Conservation (phyloP, 2,888 invertebrate species). For the Marasmarcha lunaedactyla region DNA sequence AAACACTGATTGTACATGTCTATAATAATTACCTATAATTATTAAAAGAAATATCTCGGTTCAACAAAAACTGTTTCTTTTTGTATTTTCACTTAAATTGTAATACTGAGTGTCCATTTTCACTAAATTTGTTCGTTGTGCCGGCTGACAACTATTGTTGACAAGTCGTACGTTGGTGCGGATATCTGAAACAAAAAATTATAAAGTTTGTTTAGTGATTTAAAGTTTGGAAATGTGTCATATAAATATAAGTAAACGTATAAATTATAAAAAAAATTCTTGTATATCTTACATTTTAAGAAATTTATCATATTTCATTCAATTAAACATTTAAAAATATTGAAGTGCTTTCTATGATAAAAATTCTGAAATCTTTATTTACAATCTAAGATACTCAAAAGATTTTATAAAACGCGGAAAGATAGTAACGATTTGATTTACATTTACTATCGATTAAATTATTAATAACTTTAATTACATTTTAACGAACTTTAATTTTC, state of each 20-base stretch:
- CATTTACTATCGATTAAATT: too few species aligned
- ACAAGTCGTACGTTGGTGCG: conserved; percentile 62
- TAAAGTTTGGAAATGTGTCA: not conserved
- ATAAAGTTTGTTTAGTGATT: not conserved
- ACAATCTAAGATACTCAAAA: too few species aligned
- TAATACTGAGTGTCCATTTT: conserved; percentile 40
- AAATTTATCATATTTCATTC: too few species aligned
- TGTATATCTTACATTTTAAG: not conserved
- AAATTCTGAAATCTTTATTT: too few species aligned
- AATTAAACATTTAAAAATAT: too few species aligned
- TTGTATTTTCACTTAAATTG: conserved; percentile 35
- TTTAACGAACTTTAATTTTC: too few species aligned
- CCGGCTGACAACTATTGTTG: conserved; percentile 51
- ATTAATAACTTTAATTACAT: too few species aligned
- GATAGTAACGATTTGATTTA: too few species aligned
- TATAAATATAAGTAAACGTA: not conserved
- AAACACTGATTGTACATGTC: not conserved
- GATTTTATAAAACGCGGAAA: too few species aligned
- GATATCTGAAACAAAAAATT: conserved; percentile 46
- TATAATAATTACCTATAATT: not conserved
- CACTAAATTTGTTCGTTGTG: conserved; percentile 55
- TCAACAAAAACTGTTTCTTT: conserved; percentile 21
- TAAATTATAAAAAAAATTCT: not conserved
- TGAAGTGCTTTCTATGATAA: too few species aligned
- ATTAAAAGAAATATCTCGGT: not conserved